These are phyloP conservation scores for Drosophila repletoides DNA, from an alignment of 1,140 invertebrate genomes.

Conservation along the genomic window DNA sequence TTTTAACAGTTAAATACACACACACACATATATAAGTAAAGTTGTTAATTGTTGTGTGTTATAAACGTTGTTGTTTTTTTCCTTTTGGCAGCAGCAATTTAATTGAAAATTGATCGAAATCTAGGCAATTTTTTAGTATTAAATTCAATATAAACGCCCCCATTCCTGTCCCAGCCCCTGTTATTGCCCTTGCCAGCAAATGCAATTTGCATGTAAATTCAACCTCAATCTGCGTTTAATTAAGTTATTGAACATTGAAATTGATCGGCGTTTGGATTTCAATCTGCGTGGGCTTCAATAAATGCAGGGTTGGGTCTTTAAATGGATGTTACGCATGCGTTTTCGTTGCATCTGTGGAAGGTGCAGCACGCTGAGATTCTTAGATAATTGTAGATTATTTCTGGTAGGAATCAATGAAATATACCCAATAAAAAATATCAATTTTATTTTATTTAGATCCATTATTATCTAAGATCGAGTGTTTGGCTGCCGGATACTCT, in stretches of 20 bases:
- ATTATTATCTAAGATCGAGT: no score
- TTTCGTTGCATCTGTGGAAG: slow-evolving; percentile 11
- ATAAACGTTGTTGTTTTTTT: slow-evolving; percentile 1
- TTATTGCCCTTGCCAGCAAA: background rate
- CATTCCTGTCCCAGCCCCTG: background rate
- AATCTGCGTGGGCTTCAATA: slow-evolving; percentile 29
- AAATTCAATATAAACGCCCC: background rate
- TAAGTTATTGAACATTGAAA: slow-evolving; percentile 61
- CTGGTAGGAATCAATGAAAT: slow-evolving; percentile 11
- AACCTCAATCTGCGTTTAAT: slow-evolving; percentile 43
- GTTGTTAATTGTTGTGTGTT: slow-evolving; percentile 30
- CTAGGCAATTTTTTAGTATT: slow-evolving; percentile 3
- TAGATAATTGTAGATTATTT: slow-evolving; percentile 52
- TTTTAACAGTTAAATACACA: slow-evolving; percentile 5
- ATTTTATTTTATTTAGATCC: background rate
- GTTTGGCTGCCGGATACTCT: no score
- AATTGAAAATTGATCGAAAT: slow-evolving; percentile 19
- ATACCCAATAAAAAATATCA: background rate
- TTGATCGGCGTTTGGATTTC: slow-evolving; percentile 30
- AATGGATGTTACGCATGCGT: slow-evolving; percentile 24
- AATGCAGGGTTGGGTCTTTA: slow-evolving; percentile 10
- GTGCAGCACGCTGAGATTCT: slow-evolving; percentile 50
- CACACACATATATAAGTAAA: slow-evolving; percentile 38
- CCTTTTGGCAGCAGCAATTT: slow-evolving; percentile 13
- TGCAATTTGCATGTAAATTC: slow-evolving; percentile 46